Evolutionary conservation across 1,140 invertebrate species (phyloP).

Genomic region (Stegodyphus mimosarum): DNA sequence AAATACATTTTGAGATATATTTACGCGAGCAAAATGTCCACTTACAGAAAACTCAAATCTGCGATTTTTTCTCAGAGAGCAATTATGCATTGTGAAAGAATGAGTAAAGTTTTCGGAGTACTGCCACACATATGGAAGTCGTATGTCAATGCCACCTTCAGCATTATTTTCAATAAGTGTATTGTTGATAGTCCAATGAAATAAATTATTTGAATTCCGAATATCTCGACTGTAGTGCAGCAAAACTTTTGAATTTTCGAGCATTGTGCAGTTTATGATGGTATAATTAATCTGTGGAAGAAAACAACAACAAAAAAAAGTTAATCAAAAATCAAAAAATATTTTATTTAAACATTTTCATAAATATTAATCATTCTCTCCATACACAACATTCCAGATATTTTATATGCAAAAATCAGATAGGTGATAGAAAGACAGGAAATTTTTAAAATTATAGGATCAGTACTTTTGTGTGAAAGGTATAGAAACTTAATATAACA

Average conservation of each 20-base stretch:
- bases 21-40: slow-evolving; percentile 87
- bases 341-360: too few relatives aligned
- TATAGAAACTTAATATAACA: too few relatives aligned
- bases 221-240: slow-evolving; percentile 89
- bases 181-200: slow-evolving; percentile 91
- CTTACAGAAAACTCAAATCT: slow-evolving; percentile 86
- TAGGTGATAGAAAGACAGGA: too few relatives aligned
- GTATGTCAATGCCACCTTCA: slow-evolving; percentile 84
- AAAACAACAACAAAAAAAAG: too few relatives aligned
- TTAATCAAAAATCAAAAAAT: too few relatives aligned
- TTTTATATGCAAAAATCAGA: too few relatives aligned
- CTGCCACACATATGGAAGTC: slow-evolving; percentile 92
- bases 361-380: too few relatives aligned
- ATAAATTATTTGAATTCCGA: slow-evolving; percentile 86
- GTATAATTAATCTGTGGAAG: slow-evolving; percentile 80
- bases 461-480: too few relatives aligned
- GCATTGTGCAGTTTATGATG: slow-evolving; percentile 81
- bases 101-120: slow-evolving; percentile 96
- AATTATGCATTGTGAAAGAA: slow-evolving; percentile 85
- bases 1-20: slow-evolving; percentile 86
- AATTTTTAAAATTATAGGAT: too few relatives aligned
- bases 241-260: slow-evolving; percentile 84
- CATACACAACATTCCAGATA: too few relatives aligned
- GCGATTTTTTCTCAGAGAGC: slow-evolving; percentile 86
- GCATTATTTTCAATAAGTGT: slow-evolving; percentile 83